Percentiles rank a stretch among this genome's conserved stretches.
These are phyloP conservation scores for Trichonephila clavipes DNA, from an alignment of 1,140 invertebrate species.

Conservation along the genomic window DNA sequence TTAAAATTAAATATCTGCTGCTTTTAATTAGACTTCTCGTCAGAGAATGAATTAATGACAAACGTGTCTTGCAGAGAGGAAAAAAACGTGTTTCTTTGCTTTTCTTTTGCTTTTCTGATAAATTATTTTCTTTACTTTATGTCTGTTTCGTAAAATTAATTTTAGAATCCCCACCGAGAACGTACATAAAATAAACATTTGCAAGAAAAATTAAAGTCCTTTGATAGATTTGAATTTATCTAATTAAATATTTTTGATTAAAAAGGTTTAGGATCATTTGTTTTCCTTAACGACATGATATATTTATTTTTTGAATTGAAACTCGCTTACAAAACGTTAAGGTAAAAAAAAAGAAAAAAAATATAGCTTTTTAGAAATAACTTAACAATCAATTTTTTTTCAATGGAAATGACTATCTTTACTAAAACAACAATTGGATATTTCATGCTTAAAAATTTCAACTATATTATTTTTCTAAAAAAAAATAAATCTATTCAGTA, in stretches of 20 bases:
- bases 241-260: slow-evolving; percentile 64
- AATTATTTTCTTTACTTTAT: slow-evolving; percentile 48
- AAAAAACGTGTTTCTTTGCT: neutral
- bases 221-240: slow-evolving; percentile 46
- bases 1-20: slow-evolving; percentile 61
- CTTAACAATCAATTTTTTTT: neutral
- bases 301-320: slow-evolving; percentile 45
- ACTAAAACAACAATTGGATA: neutral
- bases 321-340: neutral
- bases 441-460: neutral
- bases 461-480: too few species aligned
- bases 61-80: neutral
- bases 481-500: too few species aligned
- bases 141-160: slow-evolving; percentile 23
- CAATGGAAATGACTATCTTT: neutral
- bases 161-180: neutral
- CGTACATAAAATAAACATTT: slow-evolving; percentile 56
- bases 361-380: neutral
- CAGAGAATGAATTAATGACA: slow-evolving; percentile 37
- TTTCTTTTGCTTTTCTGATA: slow-evolving; percentile 13
- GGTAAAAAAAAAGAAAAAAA: neutral
- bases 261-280: slow-evolving; percentile 40
- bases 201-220: neutral
- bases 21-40: slow-evolving; percentile 49
- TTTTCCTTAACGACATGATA: neutral